phyloP scores from a whole-genome alignment of 2,888 invertebrate genomes.

The Agriopis marginaria region DNA sequence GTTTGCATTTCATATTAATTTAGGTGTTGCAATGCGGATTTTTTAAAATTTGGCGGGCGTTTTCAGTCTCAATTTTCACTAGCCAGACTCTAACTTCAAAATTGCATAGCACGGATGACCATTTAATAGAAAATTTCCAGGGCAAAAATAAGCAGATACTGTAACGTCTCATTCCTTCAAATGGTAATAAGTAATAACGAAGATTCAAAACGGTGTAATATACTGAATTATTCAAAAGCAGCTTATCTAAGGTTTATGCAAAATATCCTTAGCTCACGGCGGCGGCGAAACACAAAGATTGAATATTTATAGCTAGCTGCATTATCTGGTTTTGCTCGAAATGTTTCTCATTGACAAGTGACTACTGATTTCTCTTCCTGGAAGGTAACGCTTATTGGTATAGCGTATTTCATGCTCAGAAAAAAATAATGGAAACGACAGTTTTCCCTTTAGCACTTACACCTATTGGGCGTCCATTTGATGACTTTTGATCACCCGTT shows the following conservation, averaged over 20 bases:
- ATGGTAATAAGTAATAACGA: constrained; percentile 4
- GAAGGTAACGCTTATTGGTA: neutral
- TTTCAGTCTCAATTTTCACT: no score
- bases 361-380: neutral
- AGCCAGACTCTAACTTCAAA: no score
- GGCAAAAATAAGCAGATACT: neutral
- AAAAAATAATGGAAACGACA: no score
- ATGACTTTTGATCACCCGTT: no score
- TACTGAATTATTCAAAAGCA: constrained; percentile 41
- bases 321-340: neutral
- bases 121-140: neutral
- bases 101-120: neutral
- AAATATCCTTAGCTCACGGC: constrained; percentile 33
- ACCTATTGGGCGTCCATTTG: no score
- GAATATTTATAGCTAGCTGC: constrained; percentile 36
- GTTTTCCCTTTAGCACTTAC: no score
- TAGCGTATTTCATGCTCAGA: no score
- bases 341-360: neutral
- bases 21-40: no score
- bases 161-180: neutral
- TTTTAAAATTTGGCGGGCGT: no score
- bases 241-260: constrained; percentile 45
- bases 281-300: constrained; percentile 35
- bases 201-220: constrained; percentile 32
- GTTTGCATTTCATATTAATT: no score